Base-by-base conservation (phyloP, 53 echinoderm and acorn worm species). In the Hippasteria phrygiana region DNA sequence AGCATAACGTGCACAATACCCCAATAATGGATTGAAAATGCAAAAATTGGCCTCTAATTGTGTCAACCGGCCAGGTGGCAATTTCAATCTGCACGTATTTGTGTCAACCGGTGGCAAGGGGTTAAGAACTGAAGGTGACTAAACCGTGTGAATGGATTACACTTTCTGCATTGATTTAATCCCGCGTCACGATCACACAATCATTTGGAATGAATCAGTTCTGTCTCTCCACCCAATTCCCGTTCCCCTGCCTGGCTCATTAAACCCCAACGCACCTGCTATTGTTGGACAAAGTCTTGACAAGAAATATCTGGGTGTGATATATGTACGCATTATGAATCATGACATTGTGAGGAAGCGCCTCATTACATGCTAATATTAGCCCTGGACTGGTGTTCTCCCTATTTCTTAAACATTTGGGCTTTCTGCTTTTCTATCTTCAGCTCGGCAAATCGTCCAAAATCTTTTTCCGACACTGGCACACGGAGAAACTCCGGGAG, bases 381-480 rank as follows among this genome's bases (percentile, higher is more conserved):
- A 35, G 34, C 34, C 11, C 4, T 13, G 0, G 11, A 33, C 69
- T 16, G 14, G 37, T 67, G 9, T 31, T 4, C 69, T 14, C 33
- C 45, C 1, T 22, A 26, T 29, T 36, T 43, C 45, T 55, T 35
- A 81, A 31, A 13, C 6, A 53, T 32, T 1, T 33, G 24, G 0
- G 31, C 53, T 77, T 12, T 77, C 59, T 59, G 6, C 37, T 71
- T 31, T 71, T 39, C 16, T 88, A 20, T 76, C 8, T 75, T 10
- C 35, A 96, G 95, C 63, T 96, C 39, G 96, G 96, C 11, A 93
- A 91, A 56, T 84, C 84, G 34, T 94, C 91, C 20, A 98, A 94
- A 73, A 63, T 98, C 24, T 98, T 98, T 63, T 96, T 98, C 78
- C 92, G 88, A 74, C 94, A 96, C 87, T 91, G 92, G 91, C 99